Evolutionary conservation across 1,140 invertebrate species (phyloP).

Genomic region (Calosoma granatense): DNA sequence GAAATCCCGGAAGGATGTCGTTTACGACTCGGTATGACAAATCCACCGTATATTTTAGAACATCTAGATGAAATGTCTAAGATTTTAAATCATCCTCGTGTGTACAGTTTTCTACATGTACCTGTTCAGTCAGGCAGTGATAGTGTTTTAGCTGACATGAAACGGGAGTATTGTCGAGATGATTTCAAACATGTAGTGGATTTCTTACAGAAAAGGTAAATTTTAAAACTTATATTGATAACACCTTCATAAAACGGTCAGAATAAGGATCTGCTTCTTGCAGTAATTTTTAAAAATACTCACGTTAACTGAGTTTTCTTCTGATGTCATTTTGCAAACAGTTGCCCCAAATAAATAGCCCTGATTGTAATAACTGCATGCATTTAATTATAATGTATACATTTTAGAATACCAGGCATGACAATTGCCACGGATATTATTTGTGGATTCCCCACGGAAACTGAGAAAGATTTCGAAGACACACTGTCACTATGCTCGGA

Average conservation of each 20-base stretch:
- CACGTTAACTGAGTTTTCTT: too few relatives aligned
- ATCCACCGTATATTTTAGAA: constrained; percentile 96
- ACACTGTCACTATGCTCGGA: constrained; percentile 76
- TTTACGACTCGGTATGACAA: constrained; percentile 90
- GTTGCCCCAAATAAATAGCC: constrained; percentile 11
- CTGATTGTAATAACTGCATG: background rate
- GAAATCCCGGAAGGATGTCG: constrained; percentile 86
- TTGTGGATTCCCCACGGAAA: constrained; percentile 97
- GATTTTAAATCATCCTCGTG: constrained; percentile 78
- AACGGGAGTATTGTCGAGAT: constrained; percentile 78
- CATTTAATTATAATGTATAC: constrained; percentile 11
- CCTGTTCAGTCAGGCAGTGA: constrained; percentile 96
- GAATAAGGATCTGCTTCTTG: too few relatives aligned
- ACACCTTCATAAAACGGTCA: too few relatives aligned
- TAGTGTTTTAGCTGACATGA: constrained; percentile 90
- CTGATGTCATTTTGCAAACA: constrained; percentile 2
- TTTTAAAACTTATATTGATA: too few relatives aligned
- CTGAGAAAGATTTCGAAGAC: constrained; percentile 79
- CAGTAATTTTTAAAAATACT: too few relatives aligned
- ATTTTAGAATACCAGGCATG: constrained; percentile 64
- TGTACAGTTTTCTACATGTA: constrained; percentile 94
- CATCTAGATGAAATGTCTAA: constrained; percentile 86
- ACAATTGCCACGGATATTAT: constrained; percentile 98
- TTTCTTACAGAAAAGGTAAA: constrained; percentile 62
- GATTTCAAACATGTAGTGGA: constrained; percentile 90